Base-by-base conservation (phyloP, 2,113 vertebrate species). In the Sebastes fasciatus region DNA sequence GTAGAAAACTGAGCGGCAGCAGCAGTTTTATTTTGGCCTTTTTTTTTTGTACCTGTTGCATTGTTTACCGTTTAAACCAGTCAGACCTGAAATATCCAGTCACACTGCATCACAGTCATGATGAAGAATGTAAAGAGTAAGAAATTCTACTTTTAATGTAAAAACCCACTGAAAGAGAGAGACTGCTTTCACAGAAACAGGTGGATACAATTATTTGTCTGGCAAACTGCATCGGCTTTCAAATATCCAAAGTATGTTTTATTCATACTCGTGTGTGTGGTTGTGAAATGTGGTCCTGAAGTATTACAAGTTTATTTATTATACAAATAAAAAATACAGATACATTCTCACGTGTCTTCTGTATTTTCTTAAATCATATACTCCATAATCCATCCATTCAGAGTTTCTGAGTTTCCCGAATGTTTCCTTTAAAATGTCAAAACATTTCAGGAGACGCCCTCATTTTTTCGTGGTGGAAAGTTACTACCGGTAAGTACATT, bases 301-400 rank as follows among this genome's bases (percentile, higher is more conserved):
- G 88, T 92, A 89, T 91, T 89, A 83, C 83, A 90, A 86, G 85
- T 94, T 93, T 94, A 95, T 94, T 95, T 94, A 94, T 95, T 95
- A 88, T 86, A 93, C 89, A 93, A 93, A 93, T 91, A 87, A 94
- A 93, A 91, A 77, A 75, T 54, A 86, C 43, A 70, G 42, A 80
- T 64, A 52, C 7, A 26, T 55, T 16, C 16, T 74, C n/a, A 13
- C 8, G 42, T 54, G 62, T 73, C 34, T 8, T 34, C 2, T n/a
- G 42, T 7, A 34, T 60, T 73, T 48, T 48, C 42, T 21, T 4
- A 16, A 23, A 43, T 57, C 52, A 40, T 52, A 13, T 52, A 13
- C n/a, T 58, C 40, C 17, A 19, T 19, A 49, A 43, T 52, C 16
- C 2, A 7, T 43, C n/a, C 5, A 26, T 26, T 26, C 26, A 26